phyloP scores from a whole-genome alignment of 1,140 invertebrate genomes.

The Drosophila takahashii region DNA sequence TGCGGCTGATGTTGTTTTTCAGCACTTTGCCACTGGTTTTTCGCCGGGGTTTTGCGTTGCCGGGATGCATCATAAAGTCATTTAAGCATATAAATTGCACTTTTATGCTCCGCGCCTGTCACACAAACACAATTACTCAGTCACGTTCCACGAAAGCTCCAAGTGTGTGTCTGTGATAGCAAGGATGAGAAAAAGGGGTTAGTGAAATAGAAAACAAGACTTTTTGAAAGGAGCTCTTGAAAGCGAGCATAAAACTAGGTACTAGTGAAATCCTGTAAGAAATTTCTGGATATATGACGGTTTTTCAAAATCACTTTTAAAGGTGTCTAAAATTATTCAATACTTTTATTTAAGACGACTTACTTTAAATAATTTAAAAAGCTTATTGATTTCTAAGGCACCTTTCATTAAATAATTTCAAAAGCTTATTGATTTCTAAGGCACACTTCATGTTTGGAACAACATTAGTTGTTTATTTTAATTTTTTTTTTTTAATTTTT shows the following conservation, averaged over 20 bases:
- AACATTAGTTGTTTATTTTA: too few species aligned
- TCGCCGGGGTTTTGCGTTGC: slow-evolving; percentile 16
- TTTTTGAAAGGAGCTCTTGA: not conserved
- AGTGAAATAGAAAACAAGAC: slow-evolving; percentile 16
- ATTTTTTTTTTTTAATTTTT: too few species aligned
- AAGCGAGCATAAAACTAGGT: not conserved
- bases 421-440: too few species aligned
- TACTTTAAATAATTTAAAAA: too few species aligned
- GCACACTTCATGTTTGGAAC: too few species aligned
- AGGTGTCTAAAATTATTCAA: too few species aligned
- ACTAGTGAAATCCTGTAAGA: too few species aligned
- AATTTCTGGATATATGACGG: too few species aligned
- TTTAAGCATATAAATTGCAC: slow-evolving; percentile 83
- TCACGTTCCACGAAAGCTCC: slow-evolving; percentile 32
- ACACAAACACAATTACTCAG: slow-evolving; percentile 68
- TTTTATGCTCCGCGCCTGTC: slow-evolving; percentile 68
- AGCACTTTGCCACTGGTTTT: slow-evolving; percentile 33
- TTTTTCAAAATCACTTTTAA: too few species aligned
- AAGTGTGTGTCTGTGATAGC: not conserved
- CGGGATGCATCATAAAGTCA: slow-evolving; percentile 75
- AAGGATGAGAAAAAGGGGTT: slow-evolving; percentile 1
- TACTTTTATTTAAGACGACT: too few species aligned
- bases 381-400: too few species aligned
- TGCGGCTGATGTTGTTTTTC: slow-evolving; percentile 31
- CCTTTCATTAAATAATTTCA: too few species aligned